Conservation (phyloP, 2,888 invertebrate species). For the Portevinia maculata region DNA sequence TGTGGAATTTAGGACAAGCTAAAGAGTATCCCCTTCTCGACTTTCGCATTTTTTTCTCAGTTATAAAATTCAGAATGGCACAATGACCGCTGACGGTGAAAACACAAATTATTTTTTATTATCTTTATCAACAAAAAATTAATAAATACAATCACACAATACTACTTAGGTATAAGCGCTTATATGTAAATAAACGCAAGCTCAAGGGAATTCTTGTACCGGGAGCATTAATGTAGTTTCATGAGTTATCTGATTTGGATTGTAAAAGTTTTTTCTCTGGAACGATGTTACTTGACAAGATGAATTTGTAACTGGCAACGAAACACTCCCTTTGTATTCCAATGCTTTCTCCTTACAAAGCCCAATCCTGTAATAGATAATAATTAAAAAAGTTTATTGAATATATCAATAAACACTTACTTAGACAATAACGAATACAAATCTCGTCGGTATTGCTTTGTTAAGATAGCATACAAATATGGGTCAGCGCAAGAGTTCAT, state of each 20-base stretch:
- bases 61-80: too few species aligned
- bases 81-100: too few species aligned
- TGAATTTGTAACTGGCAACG: conserved; percentile 78
- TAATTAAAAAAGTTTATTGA: neutral
- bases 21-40: too few species aligned
- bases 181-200: conserved; percentile 15
- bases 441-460: conserved; percentile 93
- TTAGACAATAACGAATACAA: conserved; percentile 87
- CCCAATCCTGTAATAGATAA: conserved; percentile 83
- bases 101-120: too few species aligned
- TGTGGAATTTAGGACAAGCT: too few species aligned
- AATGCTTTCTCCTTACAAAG: conserved; percentile 83
- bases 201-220: conserved; percentile 80
- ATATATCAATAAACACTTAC: conserved; percentile 81
- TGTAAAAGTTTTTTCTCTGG: conserved; percentile 76
- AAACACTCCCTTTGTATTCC: conserved; percentile 83
- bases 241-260: conserved; percentile 63
- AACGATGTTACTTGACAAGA: conserved; percentile 77
- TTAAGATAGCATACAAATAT: conserved; percentile 94
- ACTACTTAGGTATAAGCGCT: neutral
- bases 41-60: too few species aligned
- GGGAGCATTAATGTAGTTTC: conserved; percentile 79
- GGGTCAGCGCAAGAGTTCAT: conserved; percentile 96
- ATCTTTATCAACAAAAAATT: conserved; percentile 13
- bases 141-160: conserved; percentile 17